Percentiles rank a stretch among this genome's conserved stretches.
These are phyloP conservation scores for Bos indicus DNA, from an alignment of 2,113 vertebrate genomes.

Conservation along the genomic window DNA sequence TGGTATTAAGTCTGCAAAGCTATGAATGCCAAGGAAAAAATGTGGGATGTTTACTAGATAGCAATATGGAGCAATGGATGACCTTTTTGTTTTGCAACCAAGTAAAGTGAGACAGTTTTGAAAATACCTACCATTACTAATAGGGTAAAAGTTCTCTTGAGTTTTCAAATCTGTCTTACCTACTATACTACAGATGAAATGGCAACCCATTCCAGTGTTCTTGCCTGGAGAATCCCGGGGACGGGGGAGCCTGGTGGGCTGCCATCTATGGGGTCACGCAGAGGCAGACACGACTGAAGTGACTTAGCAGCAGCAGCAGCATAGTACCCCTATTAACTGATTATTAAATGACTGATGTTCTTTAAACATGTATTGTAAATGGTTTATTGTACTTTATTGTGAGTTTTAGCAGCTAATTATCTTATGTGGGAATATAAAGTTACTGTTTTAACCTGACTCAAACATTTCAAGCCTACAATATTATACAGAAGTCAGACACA, in stretches of 20 bases:
- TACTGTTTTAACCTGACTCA: background rate
- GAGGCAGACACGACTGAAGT: too few species aligned
- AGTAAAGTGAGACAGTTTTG: background rate
- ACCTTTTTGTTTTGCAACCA: background rate
- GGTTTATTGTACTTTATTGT: background rate
- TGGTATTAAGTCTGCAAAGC: background rate
- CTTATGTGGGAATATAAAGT: background rate
- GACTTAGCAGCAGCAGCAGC: too few species aligned
- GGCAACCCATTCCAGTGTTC: too few species aligned
- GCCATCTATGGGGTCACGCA: accelerated
- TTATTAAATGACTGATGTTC: background rate
- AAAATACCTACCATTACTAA: background rate
- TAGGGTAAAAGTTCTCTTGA: background rate
- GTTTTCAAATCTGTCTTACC: background rate
- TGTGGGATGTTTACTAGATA: background rate
- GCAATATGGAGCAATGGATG: background rate
- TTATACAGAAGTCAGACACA: background rate
- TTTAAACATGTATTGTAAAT: background rate
- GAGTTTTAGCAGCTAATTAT: background rate
- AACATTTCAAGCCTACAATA: background rate
- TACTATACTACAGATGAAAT: background rate
- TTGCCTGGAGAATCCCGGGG: too few species aligned
- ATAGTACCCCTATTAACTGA: background rate
- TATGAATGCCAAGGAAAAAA: background rate
- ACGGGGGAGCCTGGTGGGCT: too few species aligned